Evolutionary conservation across 1,140 invertebrate genomes (phyloP), one percentile per base, ranked within the genome.

Genomic region (fruit fly (Drosophila melanogaster)): DNA sequence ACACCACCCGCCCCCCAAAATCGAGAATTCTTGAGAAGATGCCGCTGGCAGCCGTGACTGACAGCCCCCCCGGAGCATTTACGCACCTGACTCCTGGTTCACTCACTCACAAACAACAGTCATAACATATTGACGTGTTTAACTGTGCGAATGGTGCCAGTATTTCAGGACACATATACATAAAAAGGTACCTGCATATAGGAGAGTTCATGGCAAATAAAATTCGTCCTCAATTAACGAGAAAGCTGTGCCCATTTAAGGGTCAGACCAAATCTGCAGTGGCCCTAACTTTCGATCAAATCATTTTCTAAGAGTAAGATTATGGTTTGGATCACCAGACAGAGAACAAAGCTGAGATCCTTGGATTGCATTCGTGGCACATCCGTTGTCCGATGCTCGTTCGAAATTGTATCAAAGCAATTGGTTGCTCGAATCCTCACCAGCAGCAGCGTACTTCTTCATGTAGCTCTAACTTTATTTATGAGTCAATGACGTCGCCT

Each of bases 401-500:
- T 72, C 38, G n/a, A 53, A 75, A 66, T 66, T 75, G 61, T 65
- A 66, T 75, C 60, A 30, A 41, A 37, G 46, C 71, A 75, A 75
- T 75, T 53, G 72, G 47, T 51, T 71, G 40, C 12, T 17, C 46
- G 15, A 15, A 37, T 38, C 43, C 60, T 51, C 57, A 10, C 1
- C 41, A 44, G 1, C 17, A 19, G 41, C 41, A 44, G 41, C 10
- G 10, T 3, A 15, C 17, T 15, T 15, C 11, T 19, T 8, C 43
- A 43, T 43, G 38, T 51, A 59, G 47, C 49, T 75, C 59, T 37
- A 72, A 72, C 58, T 85, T 84, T 84, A 77, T 84, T 85, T 81
- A 87, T 81, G 83, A 78, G 78, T 67, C 83, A 85, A 66, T 87
- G 78, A 78, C 79, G 76, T 75, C 61, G 64, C 83, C 78, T 71